These are phyloP conservation scores for Cyphomyrmex costatus DNA, from an alignment of 1,140 invertebrate genomes.

Conservation along the genomic window DNA sequence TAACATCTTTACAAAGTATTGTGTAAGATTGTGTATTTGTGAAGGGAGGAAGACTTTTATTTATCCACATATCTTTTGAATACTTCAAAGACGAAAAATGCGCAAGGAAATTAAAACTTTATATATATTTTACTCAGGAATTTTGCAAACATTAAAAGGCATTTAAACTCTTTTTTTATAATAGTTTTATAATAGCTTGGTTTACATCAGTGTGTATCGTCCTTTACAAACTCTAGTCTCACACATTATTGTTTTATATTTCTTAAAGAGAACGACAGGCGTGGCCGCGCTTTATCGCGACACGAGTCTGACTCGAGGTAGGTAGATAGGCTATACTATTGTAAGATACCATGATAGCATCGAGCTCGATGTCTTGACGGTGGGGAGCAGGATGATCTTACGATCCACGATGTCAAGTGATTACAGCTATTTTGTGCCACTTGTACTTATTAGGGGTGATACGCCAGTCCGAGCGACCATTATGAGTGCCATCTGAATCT, in stretches of 20 bases:
- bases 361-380: constrained; percentile 68
- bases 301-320: background rate
- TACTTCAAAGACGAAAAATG: too few relatives aligned
- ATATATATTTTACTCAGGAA: background rate
- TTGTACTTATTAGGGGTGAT: constrained; percentile 87
- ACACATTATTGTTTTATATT: background rate
- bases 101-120: background rate
- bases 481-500: constrained; percentile 86
- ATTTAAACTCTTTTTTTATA: background rate
- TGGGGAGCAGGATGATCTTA: constrained; percentile 80
- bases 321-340: constrained; percentile 37
- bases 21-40: too few relatives aligned
- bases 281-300: constrained; percentile 37
- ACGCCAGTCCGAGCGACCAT: constrained; percentile 82
- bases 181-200: background rate
- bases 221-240: background rate
- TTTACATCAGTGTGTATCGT: background rate
- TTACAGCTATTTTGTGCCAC: constrained; percentile 87
- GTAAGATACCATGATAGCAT: constrained; percentile 52
- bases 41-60: too few relatives aligned
- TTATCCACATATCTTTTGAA: too few relatives aligned
- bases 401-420: constrained; percentile 84
- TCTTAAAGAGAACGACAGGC: background rate
- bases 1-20: too few relatives aligned
- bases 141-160: background rate